Conservation (phyloP, 37 sponge, comb jelly and placozoan genomes). For the Diacarnus erythraeanus region DNA sequence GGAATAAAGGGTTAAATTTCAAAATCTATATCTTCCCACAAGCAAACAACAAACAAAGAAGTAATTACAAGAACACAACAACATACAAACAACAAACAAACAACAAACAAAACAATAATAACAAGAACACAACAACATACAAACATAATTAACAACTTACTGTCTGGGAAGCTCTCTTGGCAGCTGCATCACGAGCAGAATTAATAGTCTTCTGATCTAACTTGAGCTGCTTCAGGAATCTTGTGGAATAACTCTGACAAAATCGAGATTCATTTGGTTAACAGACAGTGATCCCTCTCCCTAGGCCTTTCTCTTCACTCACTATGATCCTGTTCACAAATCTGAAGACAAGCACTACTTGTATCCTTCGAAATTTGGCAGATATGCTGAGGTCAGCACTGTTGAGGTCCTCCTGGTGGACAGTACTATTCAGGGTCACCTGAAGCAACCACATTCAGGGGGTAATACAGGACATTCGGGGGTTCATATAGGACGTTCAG, state of each 20-base stretch:
- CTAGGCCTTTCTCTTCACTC: neutral
- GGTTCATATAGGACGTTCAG: neutral
- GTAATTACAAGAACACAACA: neutral
- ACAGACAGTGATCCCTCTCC: too few species aligned
- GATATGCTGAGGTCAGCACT: conserved; percentile 21
- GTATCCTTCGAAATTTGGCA: conserved; percentile 39
- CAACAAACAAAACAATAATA: neutral
- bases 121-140: neutral
- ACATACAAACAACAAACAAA: neutral
- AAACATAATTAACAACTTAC: too few species aligned
- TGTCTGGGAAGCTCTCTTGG: conserved; percentile 42
- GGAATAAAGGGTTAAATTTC: too few species aligned
- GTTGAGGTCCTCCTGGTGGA: conserved; percentile 17
- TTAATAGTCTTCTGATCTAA: conserved; percentile 46
- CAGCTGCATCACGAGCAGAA: conserved; percentile 51
- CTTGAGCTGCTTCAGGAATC: conserved; percentile 26
- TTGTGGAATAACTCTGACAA: conserved; percentile 21
- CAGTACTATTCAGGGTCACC: neutral
- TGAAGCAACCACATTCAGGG: neutral
- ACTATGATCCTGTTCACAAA: conserved; percentile 56
- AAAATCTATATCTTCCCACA: neutral
- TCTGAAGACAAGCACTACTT: conserved; percentile 31
- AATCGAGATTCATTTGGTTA: too few species aligned
- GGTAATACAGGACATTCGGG: too few species aligned
- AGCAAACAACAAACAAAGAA: neutral